Conservation (phyloP, 30 jellyfish, hydroid and myxozoan genomes). For the Hydra vulgaris region DNA sequence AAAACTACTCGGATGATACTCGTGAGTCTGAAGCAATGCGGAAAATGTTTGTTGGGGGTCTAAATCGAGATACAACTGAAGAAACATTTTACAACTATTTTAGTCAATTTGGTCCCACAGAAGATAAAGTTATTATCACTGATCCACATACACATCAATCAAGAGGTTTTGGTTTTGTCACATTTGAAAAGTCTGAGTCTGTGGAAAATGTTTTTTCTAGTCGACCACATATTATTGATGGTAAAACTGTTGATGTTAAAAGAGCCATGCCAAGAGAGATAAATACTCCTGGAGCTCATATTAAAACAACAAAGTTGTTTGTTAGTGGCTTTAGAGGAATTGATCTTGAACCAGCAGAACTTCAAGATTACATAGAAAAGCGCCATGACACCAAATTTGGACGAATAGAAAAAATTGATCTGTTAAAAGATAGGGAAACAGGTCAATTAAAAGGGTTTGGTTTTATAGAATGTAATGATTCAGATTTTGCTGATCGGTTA, state of each 20-base stretch:
- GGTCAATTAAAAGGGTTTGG: conserved; percentile 61
- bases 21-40: conserved; percentile 55
- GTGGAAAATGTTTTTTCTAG: conserved; percentile 59
- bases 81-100: conserved; percentile 60
- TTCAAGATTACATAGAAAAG: conserved; percentile 34
- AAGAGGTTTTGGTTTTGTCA: conserved; percentile 91
- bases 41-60: conserved; percentile 80
- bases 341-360: conserved; percentile 51
- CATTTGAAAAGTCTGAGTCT: conserved; percentile 46
- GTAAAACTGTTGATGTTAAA: conserved; percentile 62
- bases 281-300: conserved; percentile 64
- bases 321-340: conserved; percentile 60
- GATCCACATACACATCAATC: conserved; percentile 51
- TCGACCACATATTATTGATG: conserved; percentile 75
- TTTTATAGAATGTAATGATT: conserved; percentile 44
- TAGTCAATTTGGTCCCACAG: conserved; percentile 58
- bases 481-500: conserved; percentile 78
- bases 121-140: conserved; percentile 61
- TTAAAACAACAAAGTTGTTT: conserved; percentile 64
- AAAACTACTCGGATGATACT: conserved; percentile 10
- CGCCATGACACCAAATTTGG: conserved; percentile 57
- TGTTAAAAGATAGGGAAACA: conserved; percentile 65
- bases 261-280: conserved; percentile 91
- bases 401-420: conserved; percentile 46
- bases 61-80: conserved; percentile 55